Evolutionary conservation across 2,797 vertebrate species (phyloP).

Genomic region (Ceyx erithaca): DNA sequence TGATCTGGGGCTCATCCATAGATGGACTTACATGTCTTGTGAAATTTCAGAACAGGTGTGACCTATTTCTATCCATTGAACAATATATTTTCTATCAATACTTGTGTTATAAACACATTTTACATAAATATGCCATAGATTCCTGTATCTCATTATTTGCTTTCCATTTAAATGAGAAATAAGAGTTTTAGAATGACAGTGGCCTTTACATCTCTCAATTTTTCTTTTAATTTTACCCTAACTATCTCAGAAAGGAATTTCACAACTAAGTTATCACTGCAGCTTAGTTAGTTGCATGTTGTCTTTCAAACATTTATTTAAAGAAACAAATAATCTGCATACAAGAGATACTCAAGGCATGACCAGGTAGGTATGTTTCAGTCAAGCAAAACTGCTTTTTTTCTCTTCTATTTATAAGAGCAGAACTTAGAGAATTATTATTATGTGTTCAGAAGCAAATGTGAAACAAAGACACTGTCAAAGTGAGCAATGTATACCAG

Average conservation of each 20-base stretch:
- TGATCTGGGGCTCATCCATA: background rate
- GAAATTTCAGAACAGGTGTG: background rate
- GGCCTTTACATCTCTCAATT: background rate
- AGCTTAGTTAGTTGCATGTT: background rate
- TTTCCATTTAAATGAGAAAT: background rate
- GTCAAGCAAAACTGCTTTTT: background rate
- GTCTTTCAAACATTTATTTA: background rate
- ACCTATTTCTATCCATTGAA: background rate
- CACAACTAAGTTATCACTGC: background rate
- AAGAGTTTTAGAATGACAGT: background rate
- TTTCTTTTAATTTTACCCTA: background rate
- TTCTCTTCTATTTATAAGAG: constrained; percentile 1
- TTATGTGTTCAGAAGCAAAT: background rate
- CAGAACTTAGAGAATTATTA: background rate
- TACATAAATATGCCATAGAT: background rate
- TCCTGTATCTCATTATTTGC: background rate
- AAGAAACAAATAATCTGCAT: background rate
- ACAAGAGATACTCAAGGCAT: background rate
- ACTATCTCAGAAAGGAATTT: background rate
- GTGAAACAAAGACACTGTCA: background rate
- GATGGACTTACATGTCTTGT: background rate
- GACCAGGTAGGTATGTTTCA: background rate
- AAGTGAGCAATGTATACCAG: background rate
- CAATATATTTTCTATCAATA: background rate
- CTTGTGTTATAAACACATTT: background rate